A percentile compares a stretch with the other conserved stretches of the same genome.
Conservation (phyloP, 2,797 vertebrate species). For the Enoplosus armatus region DNA sequence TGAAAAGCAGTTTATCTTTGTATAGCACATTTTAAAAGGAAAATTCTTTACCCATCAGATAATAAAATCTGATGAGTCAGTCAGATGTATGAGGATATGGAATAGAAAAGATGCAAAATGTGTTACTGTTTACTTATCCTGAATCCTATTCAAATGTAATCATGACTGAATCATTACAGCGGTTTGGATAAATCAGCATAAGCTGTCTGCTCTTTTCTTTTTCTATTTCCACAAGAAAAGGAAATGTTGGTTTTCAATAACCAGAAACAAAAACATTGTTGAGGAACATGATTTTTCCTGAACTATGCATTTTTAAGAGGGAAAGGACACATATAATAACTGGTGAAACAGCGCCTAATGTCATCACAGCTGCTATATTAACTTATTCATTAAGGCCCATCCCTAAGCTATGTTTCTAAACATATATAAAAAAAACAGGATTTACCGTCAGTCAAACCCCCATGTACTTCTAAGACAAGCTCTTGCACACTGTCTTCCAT, state of each 20-base stretch:
- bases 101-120: slow-evolving; percentile 29
- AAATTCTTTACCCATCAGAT: too few species aligned
- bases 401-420: neutral
- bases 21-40: slow-evolving; percentile 20
- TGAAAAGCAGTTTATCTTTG: slow-evolving; percentile 7
- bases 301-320: neutral
- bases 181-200: slow-evolving; percentile 31
- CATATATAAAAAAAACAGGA: neutral
- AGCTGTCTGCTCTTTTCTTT: slow-evolving; percentile 24
- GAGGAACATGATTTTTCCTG: neutral
- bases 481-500: slow-evolving; percentile 87
- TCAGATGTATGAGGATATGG: slow-evolving; percentile 10
- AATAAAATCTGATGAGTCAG: slow-evolving; percentile 29
- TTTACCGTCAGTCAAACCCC: slow-evolving; percentile 70
- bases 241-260: slow-evolving; percentile 37
- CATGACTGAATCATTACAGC: slow-evolving; percentile 14
- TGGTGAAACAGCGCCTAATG: neutral
- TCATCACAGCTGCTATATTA: neutral
- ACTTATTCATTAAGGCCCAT: neutral
- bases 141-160: slow-evolving; percentile 39
- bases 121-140: slow-evolving; percentile 36
- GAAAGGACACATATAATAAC: neutral
- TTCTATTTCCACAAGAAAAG: slow-evolving; percentile 16
- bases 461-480: slow-evolving; percentile 87
- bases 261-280: slow-evolving; percentile 17